phyloP scores from a whole-genome alignment of 2,113 vertebrate species.

The Pseudorhombus dupliciocellatus region DNA sequence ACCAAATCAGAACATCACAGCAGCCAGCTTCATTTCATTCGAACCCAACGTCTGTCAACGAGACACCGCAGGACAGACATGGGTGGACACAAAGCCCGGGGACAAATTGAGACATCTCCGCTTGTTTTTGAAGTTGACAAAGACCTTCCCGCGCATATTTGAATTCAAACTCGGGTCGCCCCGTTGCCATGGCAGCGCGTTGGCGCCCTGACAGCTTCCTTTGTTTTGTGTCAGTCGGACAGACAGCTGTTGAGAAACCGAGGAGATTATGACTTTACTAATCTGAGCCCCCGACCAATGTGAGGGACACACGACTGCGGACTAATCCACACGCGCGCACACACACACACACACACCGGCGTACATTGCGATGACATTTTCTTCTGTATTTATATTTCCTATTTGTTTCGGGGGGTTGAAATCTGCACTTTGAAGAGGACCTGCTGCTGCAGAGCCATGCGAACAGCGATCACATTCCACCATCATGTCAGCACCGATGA shows the following conservation, averaged over 20 bases:
- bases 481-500: no score
- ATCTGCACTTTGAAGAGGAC: no score
- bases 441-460: no score
- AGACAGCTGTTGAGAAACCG: constrained; percentile 64
- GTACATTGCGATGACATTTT: no score
- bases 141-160: constrained; percentile 80
- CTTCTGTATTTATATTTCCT: not conserved
- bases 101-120: not conserved
- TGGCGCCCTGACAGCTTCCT: constrained; percentile 80
- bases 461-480: no score
- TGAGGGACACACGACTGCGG: not conserved
- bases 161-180: constrained; percentile 80
- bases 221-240: constrained; percentile 77
- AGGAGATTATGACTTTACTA: constrained; percentile 55
- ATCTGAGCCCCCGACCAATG: constrained; percentile 8
- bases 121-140: not conserved
- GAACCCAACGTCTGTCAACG: no score
- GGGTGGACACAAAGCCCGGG: not conserved
- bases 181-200: constrained; percentile 61
- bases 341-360: no score
- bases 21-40: no score
- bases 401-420: no score
- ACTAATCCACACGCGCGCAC: not conserved
- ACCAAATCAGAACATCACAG: no score
- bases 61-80: not conserved